These are phyloP conservation scores for Notocelia uddmanniana DNA, from an alignment of 2,888 invertebrate species.

Conservation along the genomic window DNA sequence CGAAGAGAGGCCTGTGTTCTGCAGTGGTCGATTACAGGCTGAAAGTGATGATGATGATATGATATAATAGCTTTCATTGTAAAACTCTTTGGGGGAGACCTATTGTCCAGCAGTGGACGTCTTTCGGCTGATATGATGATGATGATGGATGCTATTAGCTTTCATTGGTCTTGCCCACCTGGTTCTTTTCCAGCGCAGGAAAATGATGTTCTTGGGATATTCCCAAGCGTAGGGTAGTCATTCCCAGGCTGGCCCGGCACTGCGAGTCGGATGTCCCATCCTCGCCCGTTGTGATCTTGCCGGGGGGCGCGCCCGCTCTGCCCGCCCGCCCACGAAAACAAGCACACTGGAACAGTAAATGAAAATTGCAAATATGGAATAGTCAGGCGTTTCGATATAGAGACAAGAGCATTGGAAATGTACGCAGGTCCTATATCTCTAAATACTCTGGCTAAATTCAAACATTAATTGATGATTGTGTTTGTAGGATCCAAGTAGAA, in stretches of 20 bases:
- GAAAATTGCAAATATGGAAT: neutral
- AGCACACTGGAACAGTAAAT: conserved; percentile 38
- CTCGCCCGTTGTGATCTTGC: conserved; percentile 68
- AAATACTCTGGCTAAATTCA: too few species aligned
- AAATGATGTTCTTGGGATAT: conserved; percentile 87
- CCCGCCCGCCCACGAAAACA: conserved; percentile 38
- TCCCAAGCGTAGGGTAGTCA: conserved; percentile 87
- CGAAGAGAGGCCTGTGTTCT: too few species aligned
- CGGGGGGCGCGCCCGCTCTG: conserved; percentile 64
- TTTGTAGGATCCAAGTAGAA: too few species aligned
- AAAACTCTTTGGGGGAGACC: too few species aligned
- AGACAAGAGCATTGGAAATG: neutral
- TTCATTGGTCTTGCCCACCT: conserved; percentile 66
- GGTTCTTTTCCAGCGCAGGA: conserved; percentile 86
- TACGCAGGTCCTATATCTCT: neutral
- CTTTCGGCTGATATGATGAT: too few species aligned
- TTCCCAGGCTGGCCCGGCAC: conserved; percentile 89
- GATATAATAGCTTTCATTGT: too few species aligned
- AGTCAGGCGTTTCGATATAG: neutral
- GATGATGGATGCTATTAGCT: too few species aligned
- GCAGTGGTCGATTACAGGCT: too few species aligned
- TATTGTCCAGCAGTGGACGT: too few species aligned
- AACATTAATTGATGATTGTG: too few species aligned
- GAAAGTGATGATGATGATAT: too few species aligned
- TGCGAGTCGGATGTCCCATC: conserved; percentile 87